These are phyloP conservation scores for Struthidea cinerea DNA, from an alignment of 2,113 vertebrate species.

Conservation along the genomic window DNA sequence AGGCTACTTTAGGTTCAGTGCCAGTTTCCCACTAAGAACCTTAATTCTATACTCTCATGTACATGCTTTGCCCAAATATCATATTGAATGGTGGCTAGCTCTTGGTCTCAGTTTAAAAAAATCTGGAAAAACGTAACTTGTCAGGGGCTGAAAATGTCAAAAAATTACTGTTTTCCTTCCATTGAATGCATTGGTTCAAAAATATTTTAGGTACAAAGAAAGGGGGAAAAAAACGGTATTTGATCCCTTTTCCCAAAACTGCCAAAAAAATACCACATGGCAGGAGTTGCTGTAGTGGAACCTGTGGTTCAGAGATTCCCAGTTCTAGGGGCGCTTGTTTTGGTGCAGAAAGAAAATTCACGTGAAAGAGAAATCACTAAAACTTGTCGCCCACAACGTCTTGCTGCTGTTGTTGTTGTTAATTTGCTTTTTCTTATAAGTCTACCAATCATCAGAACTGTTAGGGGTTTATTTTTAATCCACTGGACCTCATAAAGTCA, in stretches of 20 bases:
- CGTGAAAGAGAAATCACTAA: not conserved
- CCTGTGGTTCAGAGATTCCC: not conserved
- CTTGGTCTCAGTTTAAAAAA: not conserved
- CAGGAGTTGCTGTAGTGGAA: not conserved
- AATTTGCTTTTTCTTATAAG: not conserved
- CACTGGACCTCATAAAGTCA: not conserved
- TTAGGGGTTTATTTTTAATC: not conserved
- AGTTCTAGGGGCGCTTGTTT: accelerated
- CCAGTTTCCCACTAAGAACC: not conserved
- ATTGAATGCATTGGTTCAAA: not conserved
- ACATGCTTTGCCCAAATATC: not conserved
- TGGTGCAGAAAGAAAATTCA: not conserved
- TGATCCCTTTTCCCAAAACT: not conserved
- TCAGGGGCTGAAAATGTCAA: not conserved
- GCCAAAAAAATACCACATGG: not conserved
- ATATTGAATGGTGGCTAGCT: not conserved
- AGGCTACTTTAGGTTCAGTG: not conserved
- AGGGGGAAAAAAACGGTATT: not conserved
- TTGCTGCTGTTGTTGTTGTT: not conserved
- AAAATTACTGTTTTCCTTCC: not conserved
- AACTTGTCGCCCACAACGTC: not conserved
- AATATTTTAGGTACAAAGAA: not conserved
- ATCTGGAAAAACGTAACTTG: not conserved
- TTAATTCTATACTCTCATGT: not conserved
- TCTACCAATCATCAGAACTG: not conserved